A percentile compares a stretch with the other conserved stretches of the same genome.
Evolutionary conservation across 2,113 vertebrate genomes (phyloP).

Genomic region (Melanerpes aurifrons): DNA sequence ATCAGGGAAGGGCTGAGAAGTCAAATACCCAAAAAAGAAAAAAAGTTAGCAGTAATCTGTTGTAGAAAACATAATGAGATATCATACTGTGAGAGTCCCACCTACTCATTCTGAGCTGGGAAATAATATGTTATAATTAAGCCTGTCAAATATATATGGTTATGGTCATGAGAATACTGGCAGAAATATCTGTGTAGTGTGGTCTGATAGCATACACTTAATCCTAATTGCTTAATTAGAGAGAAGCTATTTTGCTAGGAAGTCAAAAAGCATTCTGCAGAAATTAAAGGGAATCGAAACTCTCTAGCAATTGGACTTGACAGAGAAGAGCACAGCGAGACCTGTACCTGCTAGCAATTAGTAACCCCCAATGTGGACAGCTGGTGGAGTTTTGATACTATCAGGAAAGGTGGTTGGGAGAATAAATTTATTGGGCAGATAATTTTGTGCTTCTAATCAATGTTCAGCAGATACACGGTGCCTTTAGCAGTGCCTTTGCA

Average conservation of each 20-base stretch:
- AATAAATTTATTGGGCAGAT: background rate
- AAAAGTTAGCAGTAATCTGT: background rate
- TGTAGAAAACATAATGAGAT: background rate
- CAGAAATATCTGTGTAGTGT: background rate
- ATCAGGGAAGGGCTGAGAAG: constrained; percentile 23
- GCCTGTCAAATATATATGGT: background rate
- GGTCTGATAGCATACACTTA: background rate
- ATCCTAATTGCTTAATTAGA: background rate
- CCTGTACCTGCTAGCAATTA: background rate
- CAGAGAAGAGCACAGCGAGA: background rate
- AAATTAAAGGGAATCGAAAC: background rate
- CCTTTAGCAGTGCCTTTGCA: background rate
- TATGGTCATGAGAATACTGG: background rate
- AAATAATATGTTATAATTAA: constrained; percentile 4
- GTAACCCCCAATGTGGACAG: background rate
- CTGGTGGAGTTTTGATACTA: background rate
- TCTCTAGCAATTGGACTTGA: background rate
- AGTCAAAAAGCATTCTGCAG: background rate
- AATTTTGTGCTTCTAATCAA: background rate
- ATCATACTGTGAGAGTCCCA: background rate
- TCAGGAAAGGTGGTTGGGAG: background rate
- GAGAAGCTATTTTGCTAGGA: background rate
- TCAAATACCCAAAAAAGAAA: constrained; percentile 4
- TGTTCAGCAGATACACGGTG: background rate
- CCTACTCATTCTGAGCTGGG: background rate